These are phyloP conservation scores for Lysandra coridon DNA, from an alignment of 2,888 invertebrate species.

Conservation along the genomic window DNA sequence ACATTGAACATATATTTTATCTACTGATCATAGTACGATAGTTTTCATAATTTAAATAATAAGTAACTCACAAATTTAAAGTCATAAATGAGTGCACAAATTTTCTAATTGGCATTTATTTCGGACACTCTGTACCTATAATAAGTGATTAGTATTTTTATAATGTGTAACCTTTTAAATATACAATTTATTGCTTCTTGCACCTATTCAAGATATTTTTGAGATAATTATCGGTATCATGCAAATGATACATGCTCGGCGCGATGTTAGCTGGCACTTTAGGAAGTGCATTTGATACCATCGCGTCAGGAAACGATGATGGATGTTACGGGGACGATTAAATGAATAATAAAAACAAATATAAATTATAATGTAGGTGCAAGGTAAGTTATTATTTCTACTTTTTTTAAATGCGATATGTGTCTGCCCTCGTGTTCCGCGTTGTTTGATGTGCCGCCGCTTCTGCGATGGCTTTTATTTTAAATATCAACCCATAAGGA, in stretches of 20 bases:
- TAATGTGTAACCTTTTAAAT: slow-evolving; percentile 1
- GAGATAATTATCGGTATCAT: not conserved
- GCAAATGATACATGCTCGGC: slow-evolving; percentile 14
- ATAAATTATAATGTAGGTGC: slow-evolving; percentile 33
- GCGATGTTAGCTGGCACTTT: slow-evolving; percentile 26
- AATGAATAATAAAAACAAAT: slow-evolving; percentile 32
- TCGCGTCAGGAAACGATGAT: slow-evolving; percentile 28
- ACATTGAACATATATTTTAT: not conserved
- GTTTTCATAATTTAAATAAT: not conserved
- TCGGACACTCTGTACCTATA: not conserved
- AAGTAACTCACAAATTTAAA: not conserved
- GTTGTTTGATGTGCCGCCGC: slow-evolving; percentile 34
- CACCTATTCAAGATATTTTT: not conserved
- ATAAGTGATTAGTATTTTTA: not conserved
- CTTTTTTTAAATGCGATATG: slow-evolving; percentile 33
- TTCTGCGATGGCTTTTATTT: slow-evolving; percentile 31
- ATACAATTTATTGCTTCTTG: slow-evolving; percentile 10
- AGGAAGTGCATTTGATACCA: slow-evolving; percentile 31
- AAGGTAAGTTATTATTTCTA: slow-evolving; percentile 32
- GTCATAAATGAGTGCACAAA: not conserved
- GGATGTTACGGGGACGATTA: slow-evolving; percentile 23
- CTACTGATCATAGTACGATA: not conserved
- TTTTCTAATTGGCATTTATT: not conserved
- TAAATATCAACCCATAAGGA: slow-evolving; percentile 31
- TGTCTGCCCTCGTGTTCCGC: slow-evolving; percentile 32